Percentiles rank a stretch among this genome's conserved stretches.
Conservation (phyloP, 2,113 vertebrate genomes). For the Pavo muticus region DNA sequence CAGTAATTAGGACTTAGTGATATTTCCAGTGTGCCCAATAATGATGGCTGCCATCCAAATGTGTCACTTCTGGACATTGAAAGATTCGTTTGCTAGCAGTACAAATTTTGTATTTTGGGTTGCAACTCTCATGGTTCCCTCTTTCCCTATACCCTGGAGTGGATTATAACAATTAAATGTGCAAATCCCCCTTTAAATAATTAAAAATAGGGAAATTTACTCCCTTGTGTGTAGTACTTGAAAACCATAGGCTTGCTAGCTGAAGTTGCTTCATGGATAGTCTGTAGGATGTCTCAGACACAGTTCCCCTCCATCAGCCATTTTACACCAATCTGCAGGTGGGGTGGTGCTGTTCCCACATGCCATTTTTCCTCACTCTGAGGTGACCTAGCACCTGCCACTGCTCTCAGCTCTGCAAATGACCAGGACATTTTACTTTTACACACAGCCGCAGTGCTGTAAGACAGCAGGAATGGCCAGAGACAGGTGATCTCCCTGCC, state of each 20-base stretch:
- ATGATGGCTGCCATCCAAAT: neutral
- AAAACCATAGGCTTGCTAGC: neutral
- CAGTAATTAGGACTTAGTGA: neutral
- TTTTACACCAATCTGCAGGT: neutral
- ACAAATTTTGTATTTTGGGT: neutral
- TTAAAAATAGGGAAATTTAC: neutral
- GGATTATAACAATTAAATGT: neutral
- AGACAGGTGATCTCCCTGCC: neutral
- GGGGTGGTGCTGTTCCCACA: neutral
- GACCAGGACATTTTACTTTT: neutral
- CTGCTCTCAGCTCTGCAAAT: neutral
- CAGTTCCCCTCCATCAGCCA: rapidly evolving
- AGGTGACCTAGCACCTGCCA: neutral
- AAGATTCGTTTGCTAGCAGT: neutral
- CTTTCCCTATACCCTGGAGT: neutral
- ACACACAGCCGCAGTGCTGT: rapidly evolving
- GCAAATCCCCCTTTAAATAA: neutral
- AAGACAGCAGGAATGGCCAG: neutral
- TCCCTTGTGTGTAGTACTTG: neutral
- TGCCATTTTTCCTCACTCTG: neutral
- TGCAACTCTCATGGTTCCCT: neutral
- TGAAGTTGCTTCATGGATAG: neutral
- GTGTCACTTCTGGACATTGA: neutral
- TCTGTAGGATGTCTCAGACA: neutral
- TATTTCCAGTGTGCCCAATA: neutral